Conservation (phyloP, 2,888 invertebrate species). For the Uropetala carovei region DNA sequence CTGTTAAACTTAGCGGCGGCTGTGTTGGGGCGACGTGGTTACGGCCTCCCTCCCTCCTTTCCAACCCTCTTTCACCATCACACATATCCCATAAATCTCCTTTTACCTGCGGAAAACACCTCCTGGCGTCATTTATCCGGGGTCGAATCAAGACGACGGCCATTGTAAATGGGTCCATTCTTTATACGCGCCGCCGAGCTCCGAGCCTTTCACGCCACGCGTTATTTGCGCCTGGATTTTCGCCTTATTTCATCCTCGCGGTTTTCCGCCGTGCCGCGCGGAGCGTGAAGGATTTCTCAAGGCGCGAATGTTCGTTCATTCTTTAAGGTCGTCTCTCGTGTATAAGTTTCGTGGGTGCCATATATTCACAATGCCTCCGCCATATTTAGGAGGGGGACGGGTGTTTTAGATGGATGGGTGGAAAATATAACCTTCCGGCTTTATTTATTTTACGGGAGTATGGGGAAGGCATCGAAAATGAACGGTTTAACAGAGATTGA, state of each 20-base stretch:
- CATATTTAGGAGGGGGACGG: not conserved
- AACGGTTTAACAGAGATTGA: too few species aligned
- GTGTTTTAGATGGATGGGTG: not conserved
- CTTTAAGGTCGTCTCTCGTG: not conserved
- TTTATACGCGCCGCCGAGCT: slow-evolving; percentile 31
- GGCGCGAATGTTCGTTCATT: not conserved
- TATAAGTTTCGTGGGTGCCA: not conserved
- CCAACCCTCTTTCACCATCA: not conserved
- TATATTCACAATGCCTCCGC: not conserved
- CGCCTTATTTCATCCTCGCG: slow-evolving; percentile 25
- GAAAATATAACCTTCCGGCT: not conserved
- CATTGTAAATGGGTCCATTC: slow-evolving; percentile 25
- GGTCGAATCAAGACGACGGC: slow-evolving; percentile 32
- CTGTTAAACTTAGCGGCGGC: not conserved
- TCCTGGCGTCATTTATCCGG: slow-evolving; percentile 28
- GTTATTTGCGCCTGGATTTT: slow-evolving; percentile 9
- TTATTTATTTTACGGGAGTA: not conserved
- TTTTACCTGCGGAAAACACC: slow-evolving; percentile 14
- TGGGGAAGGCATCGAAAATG: too few species aligned
- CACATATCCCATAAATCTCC: slow-evolving; percentile 1
- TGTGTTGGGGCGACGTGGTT: not conserved
- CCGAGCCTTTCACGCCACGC: slow-evolving; percentile 4
- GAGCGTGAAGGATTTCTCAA: slow-evolving; percentile 20
- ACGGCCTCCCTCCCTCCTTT: not conserved
- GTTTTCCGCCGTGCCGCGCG: not conserved